Base-by-base conservation (phyloP, 2,113 vertebrate genomes). In the Ameiurus melas region DNA sequence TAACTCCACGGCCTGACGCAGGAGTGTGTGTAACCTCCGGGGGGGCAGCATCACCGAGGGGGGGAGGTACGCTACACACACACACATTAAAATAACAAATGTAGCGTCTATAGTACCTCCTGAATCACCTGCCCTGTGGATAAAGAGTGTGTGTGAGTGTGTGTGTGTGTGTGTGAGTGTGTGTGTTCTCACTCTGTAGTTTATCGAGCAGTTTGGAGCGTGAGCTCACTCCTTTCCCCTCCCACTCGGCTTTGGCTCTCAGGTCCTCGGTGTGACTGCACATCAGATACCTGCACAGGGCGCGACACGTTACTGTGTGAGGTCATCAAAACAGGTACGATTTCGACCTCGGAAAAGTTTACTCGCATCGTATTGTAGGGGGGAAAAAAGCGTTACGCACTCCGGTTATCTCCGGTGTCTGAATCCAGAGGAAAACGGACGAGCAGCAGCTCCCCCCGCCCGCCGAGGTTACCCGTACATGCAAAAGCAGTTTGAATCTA, bases 41-140 rank as follows among this genome's bases (percentile, higher is more conserved):
- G 98, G 98, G 89, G 98, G 98, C 92, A 99, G 94, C 98, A 99
- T 99, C 93, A 99, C 98, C 47, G 98, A 98, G 1, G 98, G 98
- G 62, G 98, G 98, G 89, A 99, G 96, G 95, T 99, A 99, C 0
- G 97, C 98, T 99, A 60, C 70, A 88, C 78, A 91, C 84, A 88
- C 43, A 68, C 57, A 81, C 47, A 70, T 1, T 3, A 36, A 64
- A 43, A 47, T 6, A 19, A 75, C 57, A 20, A 8, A 80, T 47
- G 47, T 13, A 81, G 13, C 5, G 13, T 53, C 25, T 7, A 53
- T 0, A 30, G 25, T 53, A n/a, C 2, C 1, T 25, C 22, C 3
- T 47, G 10, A 5, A 22, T 47, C 3, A 14, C 64, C 19, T 25
- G 33, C 9, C 60, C 57, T 19, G 66, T 57, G 10, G 7, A 88